These are phyloP conservation scores for Sternotherus odoratus DNA, from an alignment of 2,797 vertebrate genomes.

Conservation along the genomic window DNA sequence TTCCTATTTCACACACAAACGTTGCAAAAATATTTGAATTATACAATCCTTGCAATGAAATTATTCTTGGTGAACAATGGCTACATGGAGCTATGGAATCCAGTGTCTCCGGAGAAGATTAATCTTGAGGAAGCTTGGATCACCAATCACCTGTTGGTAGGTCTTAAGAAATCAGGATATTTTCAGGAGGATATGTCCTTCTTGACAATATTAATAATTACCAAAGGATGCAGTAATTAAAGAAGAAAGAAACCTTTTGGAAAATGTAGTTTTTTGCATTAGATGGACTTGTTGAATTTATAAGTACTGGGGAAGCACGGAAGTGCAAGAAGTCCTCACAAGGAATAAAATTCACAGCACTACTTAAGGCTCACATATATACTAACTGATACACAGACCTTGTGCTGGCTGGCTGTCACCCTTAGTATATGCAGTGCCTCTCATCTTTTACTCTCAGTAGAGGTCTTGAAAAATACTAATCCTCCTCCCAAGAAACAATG, in stretches of 20 bases:
- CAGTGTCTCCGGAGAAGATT: conserved; percentile 29
- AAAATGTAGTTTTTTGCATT: rapidly evolving
- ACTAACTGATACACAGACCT: rapidly evolving
- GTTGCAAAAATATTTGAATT: conserved; percentile 24
- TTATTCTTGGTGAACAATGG: conserved; percentile 24
- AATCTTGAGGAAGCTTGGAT: not conserved
- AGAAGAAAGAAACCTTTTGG: not conserved
- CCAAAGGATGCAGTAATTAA: not conserved
- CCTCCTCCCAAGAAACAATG: not conserved
- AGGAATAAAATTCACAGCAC: not conserved
- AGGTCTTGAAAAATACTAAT: not conserved
- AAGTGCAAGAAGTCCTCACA: not conserved
- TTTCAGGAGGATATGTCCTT: conserved; percentile 12
- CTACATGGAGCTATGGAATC: conserved; percentile 26
- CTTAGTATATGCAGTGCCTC: not conserved
- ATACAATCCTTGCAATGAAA: not conserved
- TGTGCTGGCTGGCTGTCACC: not conserved
- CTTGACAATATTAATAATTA: conserved; percentile 28
- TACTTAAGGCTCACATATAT: rapidly evolving
- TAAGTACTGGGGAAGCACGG: not conserved
- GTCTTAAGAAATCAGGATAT: conserved; percentile 32
- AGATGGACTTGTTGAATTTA: not conserved
- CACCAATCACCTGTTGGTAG: not conserved
- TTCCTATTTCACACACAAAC: not conserved
- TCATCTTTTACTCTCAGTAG: not conserved